phyloP scores from a whole-genome alignment of 2,113 vertebrate species.

The Indicator indicator region DNA sequence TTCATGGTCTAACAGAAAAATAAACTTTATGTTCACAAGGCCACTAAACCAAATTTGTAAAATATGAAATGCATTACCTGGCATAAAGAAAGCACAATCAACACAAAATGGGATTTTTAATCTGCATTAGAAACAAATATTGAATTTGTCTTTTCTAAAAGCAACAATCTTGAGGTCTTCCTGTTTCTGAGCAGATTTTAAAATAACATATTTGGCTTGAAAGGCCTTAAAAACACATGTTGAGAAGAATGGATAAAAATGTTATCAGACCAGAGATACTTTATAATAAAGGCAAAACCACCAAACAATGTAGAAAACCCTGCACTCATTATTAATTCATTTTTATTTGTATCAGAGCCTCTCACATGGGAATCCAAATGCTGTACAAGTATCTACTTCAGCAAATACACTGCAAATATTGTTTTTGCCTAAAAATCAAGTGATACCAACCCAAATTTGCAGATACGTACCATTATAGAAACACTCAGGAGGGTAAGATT shows the following conservation, averaged over 20 bases:
- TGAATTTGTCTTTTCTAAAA: neutral
- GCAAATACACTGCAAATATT: neutral
- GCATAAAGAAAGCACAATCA: neutral
- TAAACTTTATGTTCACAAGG: neutral
- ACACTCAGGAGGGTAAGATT: neutral
- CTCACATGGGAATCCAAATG: neutral
- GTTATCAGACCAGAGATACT: neutral
- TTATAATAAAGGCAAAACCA: neutral
- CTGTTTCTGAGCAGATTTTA: neutral
- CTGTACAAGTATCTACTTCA: neutral
- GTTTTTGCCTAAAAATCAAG: neutral
- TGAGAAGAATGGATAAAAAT: neutral
- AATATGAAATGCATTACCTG: neutral
- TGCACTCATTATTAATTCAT: accelerated
- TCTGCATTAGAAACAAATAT: neutral
- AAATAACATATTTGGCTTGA: neutral
- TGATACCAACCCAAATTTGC: neutral
- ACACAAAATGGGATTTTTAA: neutral
- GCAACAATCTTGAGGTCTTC: neutral
- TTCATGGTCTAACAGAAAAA: neutral
- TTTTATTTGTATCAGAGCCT: neutral
- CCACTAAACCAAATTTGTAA: neutral
- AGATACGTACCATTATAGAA: neutral
- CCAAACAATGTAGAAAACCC: neutral
- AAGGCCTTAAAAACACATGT: neutral